These are phyloP conservation scores for Zootermopsis nevadensis DNA, from an alignment of 2,888 invertebrate species.

Conservation along the genomic window DNA sequence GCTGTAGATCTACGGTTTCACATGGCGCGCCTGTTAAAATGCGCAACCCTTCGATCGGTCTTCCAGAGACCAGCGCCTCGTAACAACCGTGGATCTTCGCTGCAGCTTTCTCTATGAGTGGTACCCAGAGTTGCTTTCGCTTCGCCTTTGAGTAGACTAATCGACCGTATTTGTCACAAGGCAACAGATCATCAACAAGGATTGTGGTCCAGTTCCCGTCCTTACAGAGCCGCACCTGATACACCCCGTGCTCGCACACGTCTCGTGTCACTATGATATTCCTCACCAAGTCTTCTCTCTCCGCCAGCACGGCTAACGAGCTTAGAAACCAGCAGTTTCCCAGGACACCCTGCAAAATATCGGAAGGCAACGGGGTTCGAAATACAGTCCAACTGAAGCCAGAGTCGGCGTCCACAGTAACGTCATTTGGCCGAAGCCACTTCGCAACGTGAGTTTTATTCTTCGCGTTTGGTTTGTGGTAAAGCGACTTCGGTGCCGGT, in stretches of 20 bases:
- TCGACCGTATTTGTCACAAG: conserved; percentile 92
- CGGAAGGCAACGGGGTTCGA: conserved; percentile 91
- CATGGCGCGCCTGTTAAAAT: conserved; percentile 96
- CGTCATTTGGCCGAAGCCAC: conserved; percentile 92
- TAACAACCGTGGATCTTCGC: conserved; percentile 98
- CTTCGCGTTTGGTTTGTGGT: conserved; percentile 77
- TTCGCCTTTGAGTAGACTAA: conserved; percentile 97
- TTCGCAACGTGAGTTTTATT: conserved; percentile 80
- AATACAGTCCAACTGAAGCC: conserved; percentile 91
- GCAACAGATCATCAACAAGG: conserved; percentile 94
- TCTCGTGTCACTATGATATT: conserved; percentile 88
- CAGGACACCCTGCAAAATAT: conserved; percentile 90
- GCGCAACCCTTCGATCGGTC: conserved; percentile 95
- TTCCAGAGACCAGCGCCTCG: conserved; percentile 93
- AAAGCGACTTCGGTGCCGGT: conserved; percentile 88
- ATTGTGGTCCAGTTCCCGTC: conserved; percentile 98
- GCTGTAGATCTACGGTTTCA: conserved; percentile 93
- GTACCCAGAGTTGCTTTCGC: conserved; percentile 97
- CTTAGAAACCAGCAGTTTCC: conserved; percentile 99
- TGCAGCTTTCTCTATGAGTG: conserved; percentile 97
- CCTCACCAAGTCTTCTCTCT: conserved; percentile 92
- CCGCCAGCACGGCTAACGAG: conserved; percentile 95
- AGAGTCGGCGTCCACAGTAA: conserved; percentile 79
- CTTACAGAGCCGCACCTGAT: conserved; percentile 93
- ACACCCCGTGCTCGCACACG: conserved; percentile 84